Evolutionary conservation across 2,888 invertebrate genomes (phyloP), one percentile per base, ranked within the genome.

Genomic region (Nephrotoma flavescens): DNA sequence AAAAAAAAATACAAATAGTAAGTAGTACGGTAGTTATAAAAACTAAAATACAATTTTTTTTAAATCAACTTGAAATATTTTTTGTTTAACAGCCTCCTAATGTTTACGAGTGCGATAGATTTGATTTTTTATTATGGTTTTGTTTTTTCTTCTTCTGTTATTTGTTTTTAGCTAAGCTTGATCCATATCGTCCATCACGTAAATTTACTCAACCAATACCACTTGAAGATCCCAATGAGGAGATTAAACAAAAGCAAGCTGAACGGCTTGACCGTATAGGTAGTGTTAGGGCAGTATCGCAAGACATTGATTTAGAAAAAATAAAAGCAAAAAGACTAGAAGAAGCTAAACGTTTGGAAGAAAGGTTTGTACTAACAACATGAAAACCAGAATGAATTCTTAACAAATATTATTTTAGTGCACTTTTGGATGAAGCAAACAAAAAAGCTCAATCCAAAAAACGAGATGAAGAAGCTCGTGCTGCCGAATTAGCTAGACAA

Each of bases 121-220:
- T 71, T 31, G 71, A 71, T 71, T 71, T 71, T 71, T 71, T 71
- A 71, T 71, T 71, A 71, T 71, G 71, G 71, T 71, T 71, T 71
- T 71, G 71, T 71, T 71, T 71, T 83, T 84, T 84, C 42, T 83
- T 41, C 41, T 84, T 42, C 84, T 42, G 41, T 42, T 84, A 84
- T 84, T 71, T 71, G 71, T 71, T 84, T 84, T 19, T 93, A 93
- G 93, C 93, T 89, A 93, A 94, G 90, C 93, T 95, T 92, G 93
- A 94, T 88, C 94, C 95, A 88, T 93, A 93, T 91, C 94, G 95
- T 90, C 94, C 95, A 89, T 93, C 94, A 90, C 93, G 95, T 90
- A 94, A 94, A 91, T 95, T 95, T 92, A 93, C 94, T 90, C 92
- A 92, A 88, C 93, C 93, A 87, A 91, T 92, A 89, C 91, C 91